These are phyloP conservation scores for Prenolepis imparis DNA, from an alignment of 2,888 invertebrate genomes.

Conservation along the genomic window DNA sequence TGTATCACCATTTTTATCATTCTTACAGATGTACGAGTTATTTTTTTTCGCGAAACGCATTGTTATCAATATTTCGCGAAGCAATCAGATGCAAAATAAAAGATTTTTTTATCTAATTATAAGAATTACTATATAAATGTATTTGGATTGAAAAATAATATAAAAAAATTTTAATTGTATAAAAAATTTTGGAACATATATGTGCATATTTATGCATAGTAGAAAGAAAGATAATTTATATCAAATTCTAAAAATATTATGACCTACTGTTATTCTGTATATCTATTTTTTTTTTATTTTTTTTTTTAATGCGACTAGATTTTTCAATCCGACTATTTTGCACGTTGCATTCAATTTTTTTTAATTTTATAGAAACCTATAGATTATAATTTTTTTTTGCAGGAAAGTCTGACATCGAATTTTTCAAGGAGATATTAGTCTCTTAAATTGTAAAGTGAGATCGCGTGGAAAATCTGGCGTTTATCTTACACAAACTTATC, in stretches of 20 bases:
- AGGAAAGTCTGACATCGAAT: constrained; percentile 8
- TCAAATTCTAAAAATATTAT: neutral
- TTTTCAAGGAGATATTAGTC: constrained; percentile 21
- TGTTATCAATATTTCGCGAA: neutral
- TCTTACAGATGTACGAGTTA: neutral
- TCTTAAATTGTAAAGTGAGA: constrained; percentile 31
- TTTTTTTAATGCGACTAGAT: neutral
- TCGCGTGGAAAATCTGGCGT: constrained; percentile 22
- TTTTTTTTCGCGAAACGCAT: neutral
- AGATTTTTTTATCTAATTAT: neutral
- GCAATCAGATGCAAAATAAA: neutral
- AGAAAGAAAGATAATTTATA: neutral
- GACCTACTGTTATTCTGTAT: neutral
- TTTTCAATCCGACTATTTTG: neutral
- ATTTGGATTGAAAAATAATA: neutral
- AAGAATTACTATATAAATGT: neutral
- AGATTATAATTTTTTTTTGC: constrained; percentile 1
- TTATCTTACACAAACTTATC: constrained; percentile 43
- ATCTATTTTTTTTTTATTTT: too few species aligned
- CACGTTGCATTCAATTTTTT: neutral
- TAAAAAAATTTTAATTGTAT: neutral
- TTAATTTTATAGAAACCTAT: neutral
- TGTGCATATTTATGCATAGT: neutral
- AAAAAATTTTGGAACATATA: neutral
- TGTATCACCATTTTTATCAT: neutral